Evolutionary conservation across 2,113 vertebrate genomes (phyloP).

Genomic region (Motacilla alba): DNA sequence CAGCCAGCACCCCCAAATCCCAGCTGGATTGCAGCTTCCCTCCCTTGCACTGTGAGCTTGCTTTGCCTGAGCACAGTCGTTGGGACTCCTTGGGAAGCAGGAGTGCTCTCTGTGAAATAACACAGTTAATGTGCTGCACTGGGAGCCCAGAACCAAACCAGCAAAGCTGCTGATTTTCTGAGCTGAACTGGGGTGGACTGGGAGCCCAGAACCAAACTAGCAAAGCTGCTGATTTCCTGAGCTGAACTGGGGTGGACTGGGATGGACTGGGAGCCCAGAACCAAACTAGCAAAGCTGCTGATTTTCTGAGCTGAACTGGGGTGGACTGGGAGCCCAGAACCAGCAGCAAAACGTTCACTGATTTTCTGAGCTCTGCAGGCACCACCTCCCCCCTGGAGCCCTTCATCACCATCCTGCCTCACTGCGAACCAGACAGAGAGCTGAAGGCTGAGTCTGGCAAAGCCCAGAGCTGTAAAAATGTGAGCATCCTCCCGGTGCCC

Average conservation of each 20-base stretch:
- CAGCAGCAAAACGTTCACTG: not conserved
- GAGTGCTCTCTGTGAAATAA: not conserved
- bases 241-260: not conserved
- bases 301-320: not conserved
- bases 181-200: no score
- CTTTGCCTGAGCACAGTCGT: rapidly evolving
- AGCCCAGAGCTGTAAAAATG: not conserved
- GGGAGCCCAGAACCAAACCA: not conserved
- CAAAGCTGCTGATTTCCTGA: not conserved
- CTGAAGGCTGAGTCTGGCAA: not conserved
- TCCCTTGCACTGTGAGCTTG: rapidly evolving
- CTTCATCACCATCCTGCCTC: not conserved
- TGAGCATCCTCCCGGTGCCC: not conserved
- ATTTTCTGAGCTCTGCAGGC: not conserved
- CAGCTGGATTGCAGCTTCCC: not conserved
- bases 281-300: not conserved
- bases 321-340: not conserved
- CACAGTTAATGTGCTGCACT: not conserved
- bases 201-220: not conserved
- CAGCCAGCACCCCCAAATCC: not conserved
- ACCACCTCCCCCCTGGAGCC: not conserved
- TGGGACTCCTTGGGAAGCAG: not conserved
- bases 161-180: no score
- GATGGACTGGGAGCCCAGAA: not conserved
- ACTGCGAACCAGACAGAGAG: rapidly evolving